These are phyloP conservation scores for Hedya salicella DNA, from an alignment of 2,888 invertebrate species.

Conservation along the genomic window DNA sequence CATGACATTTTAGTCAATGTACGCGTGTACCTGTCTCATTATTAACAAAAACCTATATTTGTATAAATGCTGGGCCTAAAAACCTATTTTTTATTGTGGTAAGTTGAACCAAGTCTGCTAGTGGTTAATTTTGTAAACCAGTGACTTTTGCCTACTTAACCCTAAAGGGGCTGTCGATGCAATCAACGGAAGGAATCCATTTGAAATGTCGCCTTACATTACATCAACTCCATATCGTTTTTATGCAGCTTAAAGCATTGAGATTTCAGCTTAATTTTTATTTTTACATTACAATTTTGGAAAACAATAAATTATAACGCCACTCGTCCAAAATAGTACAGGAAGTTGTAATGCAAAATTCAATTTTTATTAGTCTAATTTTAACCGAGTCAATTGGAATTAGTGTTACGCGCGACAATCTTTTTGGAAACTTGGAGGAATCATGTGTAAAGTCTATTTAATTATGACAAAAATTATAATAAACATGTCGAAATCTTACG, in stretches of 20 bases:
- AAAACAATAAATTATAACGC: too few relatives aligned
- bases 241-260: not conserved
- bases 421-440: too few relatives aligned
- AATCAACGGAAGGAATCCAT: constrained; percentile 36
- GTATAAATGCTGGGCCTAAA: constrained; percentile 68
- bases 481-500: too few relatives aligned
- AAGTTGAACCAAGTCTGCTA: constrained; percentile 44
- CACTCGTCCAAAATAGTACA: too few relatives aligned
- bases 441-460: too few relatives aligned
- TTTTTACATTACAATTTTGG: too few relatives aligned
- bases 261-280: not conserved
- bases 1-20: constrained; percentile 72
- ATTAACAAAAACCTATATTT: constrained; percentile 59
- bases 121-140: constrained; percentile 50
- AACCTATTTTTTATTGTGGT: constrained; percentile 53
- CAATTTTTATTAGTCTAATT: too few relatives aligned
- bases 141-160: constrained; percentile 54
- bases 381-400: too few relatives aligned
- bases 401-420: too few relatives aligned
- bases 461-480: too few relatives aligned
- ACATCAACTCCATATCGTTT: not conserved
- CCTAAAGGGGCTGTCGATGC: constrained; percentile 29
- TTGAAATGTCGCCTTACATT: not conserved
- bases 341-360: too few relatives aligned
- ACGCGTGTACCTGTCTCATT: constrained; percentile 75